Base-by-base conservation (phyloP, 2,888 invertebrate species). In the Caenorhabditis becei region DNA sequence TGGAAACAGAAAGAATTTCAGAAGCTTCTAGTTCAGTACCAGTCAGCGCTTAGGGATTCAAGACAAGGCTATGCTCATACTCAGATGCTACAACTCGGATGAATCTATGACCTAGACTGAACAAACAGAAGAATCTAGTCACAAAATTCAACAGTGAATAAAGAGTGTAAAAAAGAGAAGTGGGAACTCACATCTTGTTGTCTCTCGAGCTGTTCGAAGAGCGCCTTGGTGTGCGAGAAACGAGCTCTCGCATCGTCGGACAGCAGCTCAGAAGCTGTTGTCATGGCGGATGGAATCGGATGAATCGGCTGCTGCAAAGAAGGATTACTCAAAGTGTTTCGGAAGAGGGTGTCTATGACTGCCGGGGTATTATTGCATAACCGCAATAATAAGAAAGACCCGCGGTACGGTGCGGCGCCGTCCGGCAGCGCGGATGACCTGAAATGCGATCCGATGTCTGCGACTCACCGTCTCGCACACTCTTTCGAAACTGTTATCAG, bases 201-300 rank as follows among this genome's bases (percentile, higher is more conserved):
- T 26, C 89, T 70, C 77, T 91, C 91, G 23, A 91, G 77, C 58
- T 88, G 89, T 77, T 91, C 90, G 77, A 91, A 91, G 14, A 91
- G 83, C 3, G 91, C 91, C 62, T 91, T 91, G 18, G 90, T 91
- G 62, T 88, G 87, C 24, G 87, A 83, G 83, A 91, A 91, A 20
- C 89, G 85, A 35, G 85, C 83, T 24, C 90, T 86, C 47, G 88
- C 90, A 53, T 90, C 90, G 59, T 87, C 86, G 47, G 86, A 80
- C 69, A 84, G 65, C 63, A 87, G 80, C 78, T 87, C 87, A 18
- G 87, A 86, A 51, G 87, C 86, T 41, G 86, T 86, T 49, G 87
- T 83, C 83, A 86, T 86, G 28, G 20, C 65, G 65, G 49, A 56
- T 18, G 28, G 32, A 14, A 18, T n/a, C 32, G 54, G 18, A 56